Evolutionary conservation across 2,797 vertebrate genomes (phyloP).

Genomic region (Etheostoma perlongum): DNA sequence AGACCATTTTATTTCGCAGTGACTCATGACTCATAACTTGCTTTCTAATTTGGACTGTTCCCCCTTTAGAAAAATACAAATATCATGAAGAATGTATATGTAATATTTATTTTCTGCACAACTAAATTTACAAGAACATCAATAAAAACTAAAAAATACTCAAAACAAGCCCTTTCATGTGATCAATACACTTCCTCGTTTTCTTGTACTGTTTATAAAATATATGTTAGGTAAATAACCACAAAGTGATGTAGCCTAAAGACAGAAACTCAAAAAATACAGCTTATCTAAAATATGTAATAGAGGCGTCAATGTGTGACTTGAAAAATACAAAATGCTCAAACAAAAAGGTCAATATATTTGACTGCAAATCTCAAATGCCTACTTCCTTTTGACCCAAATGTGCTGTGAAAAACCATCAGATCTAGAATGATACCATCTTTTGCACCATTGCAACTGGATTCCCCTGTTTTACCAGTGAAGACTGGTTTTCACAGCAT

Average conservation of each 20-base stretch:
- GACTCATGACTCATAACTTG: constrained; percentile 4
- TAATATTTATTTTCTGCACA: background rate
- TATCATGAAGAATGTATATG: background rate
- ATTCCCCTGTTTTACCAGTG: background rate
- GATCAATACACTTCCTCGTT: background rate
- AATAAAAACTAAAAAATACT: too few relatives aligned
- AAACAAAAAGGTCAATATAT: constrained; percentile 16
- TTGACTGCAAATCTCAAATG: constrained; percentile 27
- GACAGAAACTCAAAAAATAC: background rate
- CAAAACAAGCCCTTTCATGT: background rate
- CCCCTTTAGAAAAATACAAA: background rate
- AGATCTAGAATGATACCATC: background rate
- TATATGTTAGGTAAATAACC: background rate
- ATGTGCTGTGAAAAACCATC: background rate
- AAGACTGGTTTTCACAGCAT: background rate
- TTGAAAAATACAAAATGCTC: constrained; percentile 7
- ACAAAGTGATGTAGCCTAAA: background rate
- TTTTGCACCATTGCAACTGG: background rate
- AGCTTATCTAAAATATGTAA: background rate
- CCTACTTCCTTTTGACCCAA: constrained; percentile 32
- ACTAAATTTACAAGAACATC: background rate
- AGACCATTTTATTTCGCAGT: constrained; percentile 11
- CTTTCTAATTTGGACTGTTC: background rate
- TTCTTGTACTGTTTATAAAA: background rate
- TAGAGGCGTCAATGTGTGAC: background rate